These are phyloP conservation scores for Drosophila micromelanica DNA, from an alignment of 1,140 invertebrate species.

Conservation along the genomic window DNA sequence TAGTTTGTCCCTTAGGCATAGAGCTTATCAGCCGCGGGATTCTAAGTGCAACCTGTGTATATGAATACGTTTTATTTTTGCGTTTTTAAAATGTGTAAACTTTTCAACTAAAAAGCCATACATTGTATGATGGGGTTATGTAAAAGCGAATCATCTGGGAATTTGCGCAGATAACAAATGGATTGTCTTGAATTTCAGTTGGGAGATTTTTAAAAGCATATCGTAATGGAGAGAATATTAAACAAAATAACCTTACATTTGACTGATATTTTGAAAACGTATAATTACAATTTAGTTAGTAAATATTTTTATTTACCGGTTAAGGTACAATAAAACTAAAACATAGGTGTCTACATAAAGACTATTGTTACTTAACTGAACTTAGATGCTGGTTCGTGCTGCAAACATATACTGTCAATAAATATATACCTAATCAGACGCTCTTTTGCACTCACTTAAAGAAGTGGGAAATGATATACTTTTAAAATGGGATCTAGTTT, in stretches of 20 bases:
- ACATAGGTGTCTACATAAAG: no score
- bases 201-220: background rate
- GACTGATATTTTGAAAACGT: no score
- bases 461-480: background rate
- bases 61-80: background rate
- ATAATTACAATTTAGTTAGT: no score
- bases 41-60: background rate
- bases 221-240: no score
- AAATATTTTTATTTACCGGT: no score
- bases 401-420: no score
- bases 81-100: background rate
- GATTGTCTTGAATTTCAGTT: background rate
- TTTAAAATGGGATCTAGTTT: conserved; percentile 2
- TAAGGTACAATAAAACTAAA: no score
- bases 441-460: background rate
- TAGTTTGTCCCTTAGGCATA: conserved; percentile 7
- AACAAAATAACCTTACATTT: no score
- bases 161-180: conserved; percentile 1
- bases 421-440: background rate
- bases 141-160: background rate
- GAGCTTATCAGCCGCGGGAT: conserved; percentile 42
- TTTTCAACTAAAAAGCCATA: conserved; percentile 13
- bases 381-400: no score
- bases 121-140: conserved; percentile 13
- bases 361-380: no score